Conservation (phyloP, 2,113 vertebrate genomes). For the Dryoscopus gambensis region DNA sequence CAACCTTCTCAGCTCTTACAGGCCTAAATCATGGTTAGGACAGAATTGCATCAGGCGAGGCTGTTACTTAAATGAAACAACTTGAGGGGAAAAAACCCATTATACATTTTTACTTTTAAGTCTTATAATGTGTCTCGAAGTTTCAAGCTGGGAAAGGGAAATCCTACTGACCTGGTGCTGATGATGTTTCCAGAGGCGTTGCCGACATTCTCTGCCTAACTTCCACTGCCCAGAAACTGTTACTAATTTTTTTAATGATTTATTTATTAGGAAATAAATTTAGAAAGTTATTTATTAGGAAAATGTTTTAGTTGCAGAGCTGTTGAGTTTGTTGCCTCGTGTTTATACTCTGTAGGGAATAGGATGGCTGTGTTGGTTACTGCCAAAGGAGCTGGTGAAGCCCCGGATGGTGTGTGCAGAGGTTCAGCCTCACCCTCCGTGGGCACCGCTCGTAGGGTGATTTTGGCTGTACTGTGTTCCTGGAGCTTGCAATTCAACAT, state of each 20-base stretch:
- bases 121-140: not conserved
- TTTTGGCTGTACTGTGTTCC: not conserved
- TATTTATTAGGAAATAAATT: not conserved
- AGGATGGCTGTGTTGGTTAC: not conserved
- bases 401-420: rapidly evolving
- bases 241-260: not conserved
- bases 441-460: not conserved
- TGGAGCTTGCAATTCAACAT: not conserved
- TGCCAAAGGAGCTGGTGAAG: not conserved
- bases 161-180: not conserved
- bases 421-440: not conserved
- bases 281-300: not conserved
- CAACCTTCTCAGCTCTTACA: not conserved
- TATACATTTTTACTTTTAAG: not conserved
- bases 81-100: not conserved
- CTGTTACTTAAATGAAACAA: not conserved
- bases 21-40: not conserved
- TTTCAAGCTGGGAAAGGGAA: not conserved
- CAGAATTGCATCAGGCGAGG: not conserved
- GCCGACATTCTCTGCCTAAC: rapidly evolving
- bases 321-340: not conserved
- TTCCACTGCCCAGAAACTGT: not conserved
- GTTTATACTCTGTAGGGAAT: not conserved
- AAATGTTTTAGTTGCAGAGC: not conserved
- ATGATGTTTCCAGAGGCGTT: not conserved